Base-by-base conservation (phyloP, 1,140 invertebrate genomes). In the Leptopilina boulardi region DNA sequence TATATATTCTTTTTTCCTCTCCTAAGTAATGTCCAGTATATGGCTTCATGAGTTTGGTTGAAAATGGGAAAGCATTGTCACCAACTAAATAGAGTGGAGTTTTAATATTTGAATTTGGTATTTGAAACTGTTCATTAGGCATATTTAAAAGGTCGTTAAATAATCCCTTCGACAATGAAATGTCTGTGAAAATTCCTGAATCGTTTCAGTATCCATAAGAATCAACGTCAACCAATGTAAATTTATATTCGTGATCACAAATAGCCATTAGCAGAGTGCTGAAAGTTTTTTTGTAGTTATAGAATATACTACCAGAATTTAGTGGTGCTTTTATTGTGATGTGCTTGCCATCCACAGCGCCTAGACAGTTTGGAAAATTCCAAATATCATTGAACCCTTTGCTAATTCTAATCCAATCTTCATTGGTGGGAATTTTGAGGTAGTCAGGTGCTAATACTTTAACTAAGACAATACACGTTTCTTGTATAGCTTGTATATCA, bases 11-110 rank as follows among this genome's bases (percentile, higher is more conserved):
- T n/a, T n/a, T n/a, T n/a, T n/a, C n/a, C n/a, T n/a, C n/a, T n/a
- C n/a, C n/a, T n/a, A n/a, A n/a, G n/a, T n/a, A n/a, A n/a, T n/a
- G n/a, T n/a, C 80, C 78, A 41, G 85, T 80, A 73, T 87, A 92
- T 75, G 90, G 91, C 72, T 88, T 87, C 84, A 92, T 86, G 79
- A 92, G 56, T 75, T 87, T 85, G 8, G 81, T 81, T 73, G 76
- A 85, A 71, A 92, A 75, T 15, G 85, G 84, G 85, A 91, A 92
- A 75, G 88, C 88, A 76, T 91, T 87, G 85, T 92, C 90, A 70
- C 86, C 91, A 42, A 91, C 85, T 75, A 91, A 74, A 71, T 87
- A 83, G 77, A 84, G 77, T 21, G 84, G 84, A n/a, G 66, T 70
- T 30, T 8, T 10, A 19, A 47, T 41, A 23, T 6, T 23, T 5